Percentiles rank a stretch among this genome's conserved stretches.
phyloP scores from a whole-genome alignment of 2,113 vertebrate genomes.

The Telmatochromis sp. region DNA sequence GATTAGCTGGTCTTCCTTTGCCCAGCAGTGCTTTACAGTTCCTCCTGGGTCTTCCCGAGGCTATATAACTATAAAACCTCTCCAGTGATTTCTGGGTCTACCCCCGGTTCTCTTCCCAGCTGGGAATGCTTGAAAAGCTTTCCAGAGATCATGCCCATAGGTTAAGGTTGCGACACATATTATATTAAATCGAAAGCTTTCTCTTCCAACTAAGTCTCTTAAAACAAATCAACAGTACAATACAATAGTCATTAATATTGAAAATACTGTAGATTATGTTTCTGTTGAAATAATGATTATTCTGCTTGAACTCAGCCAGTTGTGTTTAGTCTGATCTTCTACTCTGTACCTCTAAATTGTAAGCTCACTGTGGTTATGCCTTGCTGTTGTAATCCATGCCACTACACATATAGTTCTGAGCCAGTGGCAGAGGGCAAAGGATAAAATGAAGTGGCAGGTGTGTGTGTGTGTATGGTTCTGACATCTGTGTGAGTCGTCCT shows the following conservation, averaged over 20 bases:
- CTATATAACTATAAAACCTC: background rate
- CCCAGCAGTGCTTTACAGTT: background rate
- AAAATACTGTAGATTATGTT: background rate
- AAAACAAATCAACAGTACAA: background rate
- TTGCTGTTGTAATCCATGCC: background rate
- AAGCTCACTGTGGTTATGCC: background rate
- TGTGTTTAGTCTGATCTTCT: background rate
- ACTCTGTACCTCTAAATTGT: background rate
- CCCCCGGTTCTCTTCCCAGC: background rate
- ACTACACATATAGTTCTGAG: background rate
- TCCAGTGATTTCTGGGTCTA: background rate
- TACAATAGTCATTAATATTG: background rate
- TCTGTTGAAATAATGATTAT: background rate
- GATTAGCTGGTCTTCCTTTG: background rate
- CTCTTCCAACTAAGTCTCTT: background rate
- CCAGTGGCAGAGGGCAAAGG: background rate
- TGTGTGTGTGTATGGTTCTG: background rate
- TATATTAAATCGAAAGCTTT: background rate
- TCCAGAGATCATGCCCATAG: background rate
- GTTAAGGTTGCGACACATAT: rapidly evolving
- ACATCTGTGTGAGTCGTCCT: background rate
- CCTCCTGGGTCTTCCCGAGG: background rate
- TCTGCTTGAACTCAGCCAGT: background rate
- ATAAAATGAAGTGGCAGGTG: background rate
- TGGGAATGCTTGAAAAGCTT: background rate